Evolutionary conservation across 2,113 vertebrate species (phyloP).

Genomic region (Peromyscus leucopus): DNA sequence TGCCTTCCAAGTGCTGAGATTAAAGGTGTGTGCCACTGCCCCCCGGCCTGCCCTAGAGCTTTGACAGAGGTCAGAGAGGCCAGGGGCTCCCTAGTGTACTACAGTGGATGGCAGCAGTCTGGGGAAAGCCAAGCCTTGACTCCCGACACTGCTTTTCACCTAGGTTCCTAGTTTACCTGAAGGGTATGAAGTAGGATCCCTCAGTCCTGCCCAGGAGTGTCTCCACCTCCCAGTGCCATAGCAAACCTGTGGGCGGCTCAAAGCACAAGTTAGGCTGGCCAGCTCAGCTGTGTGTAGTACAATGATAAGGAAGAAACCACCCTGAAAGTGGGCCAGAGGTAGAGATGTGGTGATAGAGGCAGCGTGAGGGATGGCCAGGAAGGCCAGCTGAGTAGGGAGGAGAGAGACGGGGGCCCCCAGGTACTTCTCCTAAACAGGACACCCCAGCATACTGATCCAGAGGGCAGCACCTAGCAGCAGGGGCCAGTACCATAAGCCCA

Average conservation of each 20-base stretch:
- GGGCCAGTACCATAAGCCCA: not conserved
- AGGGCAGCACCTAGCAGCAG: not conserved
- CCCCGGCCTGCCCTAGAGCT: not conserved
- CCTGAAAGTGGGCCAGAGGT: not conserved
- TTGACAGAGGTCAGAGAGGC: not conserved
- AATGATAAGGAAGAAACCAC: not conserved
- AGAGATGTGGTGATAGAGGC: not conserved
- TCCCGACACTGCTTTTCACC: not conserved
- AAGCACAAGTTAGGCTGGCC: not conserved
- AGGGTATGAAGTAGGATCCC: rapidly evolving
- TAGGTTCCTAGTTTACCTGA: rapidly evolving
- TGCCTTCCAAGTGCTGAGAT: too few relatives aligned
- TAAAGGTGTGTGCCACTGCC: too few relatives aligned
- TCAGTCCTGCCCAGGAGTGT: not conserved
- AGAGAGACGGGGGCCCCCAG: not conserved
- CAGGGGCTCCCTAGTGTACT: rapidly evolving
- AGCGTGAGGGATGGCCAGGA: not conserved
- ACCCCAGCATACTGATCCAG: not conserved
- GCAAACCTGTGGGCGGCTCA: not conserved
- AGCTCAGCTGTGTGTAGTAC: rapidly evolving
- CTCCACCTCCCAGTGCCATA: not conserved
- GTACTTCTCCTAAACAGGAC: not conserved
- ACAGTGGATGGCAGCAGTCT: not conserved
- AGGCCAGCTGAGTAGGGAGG: not conserved
- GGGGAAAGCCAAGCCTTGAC: not conserved